Base-by-base conservation (phyloP, 2,888 invertebrate genomes). In the Conus canariensis region DNA sequence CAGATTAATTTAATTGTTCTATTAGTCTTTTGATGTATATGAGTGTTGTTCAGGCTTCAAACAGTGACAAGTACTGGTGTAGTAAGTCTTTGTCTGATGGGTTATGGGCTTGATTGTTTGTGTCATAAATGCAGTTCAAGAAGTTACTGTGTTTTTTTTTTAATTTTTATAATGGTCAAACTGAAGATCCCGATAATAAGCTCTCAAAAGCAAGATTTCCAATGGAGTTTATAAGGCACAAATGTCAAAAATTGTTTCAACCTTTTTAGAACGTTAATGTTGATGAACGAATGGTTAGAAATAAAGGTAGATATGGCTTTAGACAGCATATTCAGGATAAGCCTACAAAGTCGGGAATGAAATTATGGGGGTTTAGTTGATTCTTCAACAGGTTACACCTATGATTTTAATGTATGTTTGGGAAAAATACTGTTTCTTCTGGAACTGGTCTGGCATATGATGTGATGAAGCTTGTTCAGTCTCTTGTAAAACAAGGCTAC, bases 311-410 rank as follows among this genome's bases (percentile, higher is more conserved):
- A 45, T 88, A 83, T 19, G 85, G 85, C 2, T 88, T 90, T 88
- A 30, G 85, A 45, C 85, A 90, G 56, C 85, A 88, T n/a, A 88
- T 85, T 59, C 19, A 60, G 25, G 90, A 83, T 56, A 90, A 88
- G 59, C 90, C 87, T 8, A 90, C 90, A n/a, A 87, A 90, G 58
- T 87, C 87, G 90, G 83, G 88, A 30, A 88, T 90, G 90, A 90
- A 90, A 85, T 70, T 90, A 25, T 90, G 88, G 88, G n/a, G 88
- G 85, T 12, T 67, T 90, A 67, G 88, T 88, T 85, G 90, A 90
- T 30, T 83, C 88, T 19, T n/a, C n/a, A n/a, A n/a, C n/a, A n/a
- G n/a, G n/a, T 3, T 85, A 90, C 56, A 90, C 90, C 30, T 90
- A 88, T 85, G 56, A 88, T 85, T 90, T 90, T 88, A 74, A 90